Evolutionary conservation across 2,113 vertebrate species (phyloP), one percentile per base, ranked within the genome.

Genomic region (Bubo blakistoni): DNA sequence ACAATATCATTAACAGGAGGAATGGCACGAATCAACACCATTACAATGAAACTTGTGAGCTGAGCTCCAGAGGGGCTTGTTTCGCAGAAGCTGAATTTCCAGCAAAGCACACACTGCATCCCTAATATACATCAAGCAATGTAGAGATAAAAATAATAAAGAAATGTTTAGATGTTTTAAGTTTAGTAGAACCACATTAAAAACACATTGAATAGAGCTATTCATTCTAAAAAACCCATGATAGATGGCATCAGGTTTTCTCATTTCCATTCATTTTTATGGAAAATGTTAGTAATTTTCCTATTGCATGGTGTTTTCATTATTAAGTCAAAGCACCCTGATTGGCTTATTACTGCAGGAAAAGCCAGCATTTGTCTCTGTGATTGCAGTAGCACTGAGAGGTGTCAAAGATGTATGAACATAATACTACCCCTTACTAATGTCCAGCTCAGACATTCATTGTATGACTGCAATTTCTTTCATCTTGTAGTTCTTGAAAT

Each of bases 401-500:
- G 84, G 94, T 89, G 92, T 93, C 88, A 95, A 97, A 97, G 97
- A 97, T 88, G 36, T 90, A 96, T 80, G 26, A 97, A 96, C 90
- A 90, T 76, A 96, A 95, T 80, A 63, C 54, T 94, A 91, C 71
- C 92, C 96, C 93, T 98, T 97, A 95, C 88, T 96, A 94, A 95
- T 94, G 96, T 95, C 92, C 97, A 93, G 44, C 86, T 96, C 86
- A 97, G 65, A 94, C 73, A 84, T 92, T 95, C 88, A 57, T 94
- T 91, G 38, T 97, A 46, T 72, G 92, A 93, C 92, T 93, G 87
- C 62, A 90, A 88, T 95, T 97, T 97, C 95, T 94, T 96, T 95
- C 83, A 5, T 88, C 95, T 95, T 95, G 78, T 83, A 91, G 86
- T 90, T 97, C 77, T 95, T 92, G 88, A 98, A 97, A 98, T 98